Base-by-base conservation (phyloP, 1,140 invertebrate genomes). In the Penaeus chinensis region DNA sequence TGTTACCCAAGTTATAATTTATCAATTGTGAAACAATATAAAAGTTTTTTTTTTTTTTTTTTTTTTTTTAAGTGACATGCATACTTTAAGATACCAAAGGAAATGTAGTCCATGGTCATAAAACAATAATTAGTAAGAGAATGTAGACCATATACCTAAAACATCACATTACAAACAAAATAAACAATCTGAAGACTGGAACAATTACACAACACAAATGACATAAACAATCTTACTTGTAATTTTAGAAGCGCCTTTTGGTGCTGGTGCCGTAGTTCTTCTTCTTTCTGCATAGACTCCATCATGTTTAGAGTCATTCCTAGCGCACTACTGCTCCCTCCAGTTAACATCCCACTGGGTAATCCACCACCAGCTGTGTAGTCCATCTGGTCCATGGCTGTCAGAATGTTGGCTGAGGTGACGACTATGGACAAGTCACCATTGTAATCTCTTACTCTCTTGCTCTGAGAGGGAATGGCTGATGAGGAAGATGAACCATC, bases 231-330 rank as follows among this genome's bases (percentile, higher is more conserved):
- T 13, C n/a, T 54, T 54, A 54, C 54, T 54, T 54, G 54, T 54
- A 54, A 54, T 16, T 54, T 54, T 1, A 54, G 54, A 19, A 89
- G 65, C 32, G 88, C 78, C 24, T 81, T 81, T 78, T 85, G 83
- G 60, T 89, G 88, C 37, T 85, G 63, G 18, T 77, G 79, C 20
- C 84, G 63, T 10, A 89, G 79, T 60, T 89, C 84, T 71, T 89
- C 88, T 60, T 89, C 88, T 24, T 85, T 89, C 37, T 85, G 88
- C 47, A 89, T 32, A n/a, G 88, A 89, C 54, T 85, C 80, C 18
- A 88, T 61, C 37, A 88, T 42, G 61, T 78, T 88, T 13, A 88
- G 81, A 4, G 81, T 88, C 24, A 79, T 78, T n/a, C 76, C 47
- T 62, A 88, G 61, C 13, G 87, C 87, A 65, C 81, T 66, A 11